These are phyloP conservation scores for Oryctolagus cuniculus DNA, from an alignment of 2,113 vertebrate genomes.

Conservation along the genomic window mOryCun1.1 NC_091448.1:29389001-29389500, in stretches of 20 bases:
- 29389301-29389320: not conserved
- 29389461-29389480: not conserved
- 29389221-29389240: not conserved
- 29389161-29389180: not conserved
- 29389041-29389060: not conserved
- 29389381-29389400: not conserved
- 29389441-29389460: not conserved
- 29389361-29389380: not conserved
- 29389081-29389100: not conserved
- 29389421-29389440: not conserved
- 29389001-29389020: not conserved
- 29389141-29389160: not conserved
- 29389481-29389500: not conserved
- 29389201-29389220: not conserved
- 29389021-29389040: not conserved
- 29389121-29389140: not conserved
- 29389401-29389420: not conserved
- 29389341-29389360: not conserved
- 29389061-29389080: not conserved
- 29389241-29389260: not conserved
- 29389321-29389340: not conserved
- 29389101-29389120: not conserved
- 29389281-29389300: not conserved
- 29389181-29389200: not conserved
- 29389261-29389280: not conserved